These are phyloP conservation scores for Odocoileus hemionus DNA, from an alignment of 2,113 vertebrate species.

Conservation along the genomic window DNA sequence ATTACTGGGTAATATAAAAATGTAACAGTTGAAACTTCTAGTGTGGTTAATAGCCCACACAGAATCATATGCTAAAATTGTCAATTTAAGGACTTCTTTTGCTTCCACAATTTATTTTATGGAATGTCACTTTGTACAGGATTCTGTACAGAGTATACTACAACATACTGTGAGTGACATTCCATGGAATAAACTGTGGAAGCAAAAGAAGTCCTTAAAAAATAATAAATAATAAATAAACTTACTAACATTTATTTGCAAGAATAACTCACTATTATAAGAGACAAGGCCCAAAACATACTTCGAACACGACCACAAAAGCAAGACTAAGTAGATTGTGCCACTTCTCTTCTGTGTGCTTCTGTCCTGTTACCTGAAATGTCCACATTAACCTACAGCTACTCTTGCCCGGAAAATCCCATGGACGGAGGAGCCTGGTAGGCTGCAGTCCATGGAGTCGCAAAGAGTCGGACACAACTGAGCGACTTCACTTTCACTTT, in stretches of 20 bases:
- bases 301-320: neutral
- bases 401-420: too few relatives aligned
- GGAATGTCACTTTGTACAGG: neutral
- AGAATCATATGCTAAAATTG: neutral
- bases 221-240: neutral
- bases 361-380: neutral
- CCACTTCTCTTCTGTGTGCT: neutral
- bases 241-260: neutral
- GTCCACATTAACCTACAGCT: neutral
- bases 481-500: too few relatives aligned
- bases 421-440: too few relatives aligned
- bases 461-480: too few relatives aligned
- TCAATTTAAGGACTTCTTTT: slow-evolving; percentile 17
- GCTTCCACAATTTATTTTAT: slow-evolving; percentile 26
- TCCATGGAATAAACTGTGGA: neutral
- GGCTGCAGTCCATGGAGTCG: too few relatives aligned
- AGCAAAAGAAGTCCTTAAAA: neutral
- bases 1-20: slow-evolving; percentile 25
- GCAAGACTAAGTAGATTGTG: neutral
- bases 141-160: neutral
- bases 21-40: slow-evolving; percentile 7
- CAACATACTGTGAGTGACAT: neutral
- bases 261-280: slow-evolving; percentile 8
- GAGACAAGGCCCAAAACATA: neutral
- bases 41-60: neutral